Evolutionary conservation across 2,113 vertebrate species (phyloP).

Genomic region (Ranitomeya imitator): DNA sequence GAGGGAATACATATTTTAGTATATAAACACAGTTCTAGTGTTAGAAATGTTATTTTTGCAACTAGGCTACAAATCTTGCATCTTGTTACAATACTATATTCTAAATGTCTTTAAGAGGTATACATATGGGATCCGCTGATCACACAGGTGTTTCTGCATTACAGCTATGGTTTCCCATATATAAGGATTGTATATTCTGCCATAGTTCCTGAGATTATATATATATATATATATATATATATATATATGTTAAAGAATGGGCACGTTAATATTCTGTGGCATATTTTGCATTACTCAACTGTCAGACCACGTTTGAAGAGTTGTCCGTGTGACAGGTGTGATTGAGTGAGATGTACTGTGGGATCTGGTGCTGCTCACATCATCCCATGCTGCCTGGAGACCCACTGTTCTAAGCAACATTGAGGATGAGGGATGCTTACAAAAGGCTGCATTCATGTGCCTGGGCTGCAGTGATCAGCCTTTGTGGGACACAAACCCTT

Average conservation of each 20-base stretch:
- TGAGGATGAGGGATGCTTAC: constrained; percentile 31
- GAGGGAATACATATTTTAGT: no score
- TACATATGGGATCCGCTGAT: not conserved
- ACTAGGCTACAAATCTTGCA: not conserved
- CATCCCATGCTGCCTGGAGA: constrained; percentile 19
- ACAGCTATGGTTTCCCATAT: not conserved
- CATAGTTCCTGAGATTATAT: not conserved
- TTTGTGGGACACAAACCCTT: constrained; percentile 55
- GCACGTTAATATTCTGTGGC: not conserved
- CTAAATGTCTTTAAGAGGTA: not conserved
- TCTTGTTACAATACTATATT: not conserved
- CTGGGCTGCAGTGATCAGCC: constrained; percentile 50
- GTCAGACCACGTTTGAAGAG: constrained; percentile 16
- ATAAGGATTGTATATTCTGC: not conserved
- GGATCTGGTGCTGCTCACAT: constrained; percentile 26
- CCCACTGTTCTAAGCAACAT: constrained; percentile 24
- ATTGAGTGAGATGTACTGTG: constrained; percentile 35
- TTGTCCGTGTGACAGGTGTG: constrained; percentile 46
- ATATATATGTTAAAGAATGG: not conserved
- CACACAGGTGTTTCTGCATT: constrained; percentile 45
- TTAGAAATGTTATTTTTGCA: not conserved
- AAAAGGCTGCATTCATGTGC: constrained; percentile 59
- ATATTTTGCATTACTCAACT: not conserved
- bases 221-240: no score
- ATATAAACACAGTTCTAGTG: not conserved